Evolutionary conservation across 2,797 vertebrate genomes (phyloP).

Genomic region (Manis pentadactyla): DNA sequence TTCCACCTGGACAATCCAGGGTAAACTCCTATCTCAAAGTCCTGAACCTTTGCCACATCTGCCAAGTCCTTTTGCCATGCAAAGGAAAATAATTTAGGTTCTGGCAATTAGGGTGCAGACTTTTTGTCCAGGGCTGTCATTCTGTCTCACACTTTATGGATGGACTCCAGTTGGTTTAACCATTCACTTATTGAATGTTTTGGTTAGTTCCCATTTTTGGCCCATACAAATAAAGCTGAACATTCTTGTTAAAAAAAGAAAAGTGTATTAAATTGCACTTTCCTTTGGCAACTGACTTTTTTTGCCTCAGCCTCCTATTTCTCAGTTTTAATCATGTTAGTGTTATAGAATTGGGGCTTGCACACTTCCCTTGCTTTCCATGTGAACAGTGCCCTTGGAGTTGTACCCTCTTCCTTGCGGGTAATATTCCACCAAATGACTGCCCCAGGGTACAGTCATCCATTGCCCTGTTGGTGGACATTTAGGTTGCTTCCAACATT

Average conservation of each 20-base stretch:
- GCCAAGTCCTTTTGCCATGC: background rate
- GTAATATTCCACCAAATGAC: background rate
- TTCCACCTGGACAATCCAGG: background rate
- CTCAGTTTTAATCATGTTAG: background rate
- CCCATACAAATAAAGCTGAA: background rate
- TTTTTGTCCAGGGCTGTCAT: background rate
- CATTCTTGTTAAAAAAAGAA: background rate
- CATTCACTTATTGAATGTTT: background rate
- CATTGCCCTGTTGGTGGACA: background rate
- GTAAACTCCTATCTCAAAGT: background rate
- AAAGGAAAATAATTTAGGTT: background rate
- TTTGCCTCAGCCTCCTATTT: background rate
- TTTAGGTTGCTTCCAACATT: background rate
- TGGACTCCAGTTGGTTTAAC: background rate
- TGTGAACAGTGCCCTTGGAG: background rate
- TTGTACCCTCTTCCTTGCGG: background rate
- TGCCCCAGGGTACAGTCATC: background rate
- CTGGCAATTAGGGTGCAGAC: background rate
- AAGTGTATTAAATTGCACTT: background rate
- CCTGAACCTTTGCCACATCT: background rate
- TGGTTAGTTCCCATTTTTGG: background rate
- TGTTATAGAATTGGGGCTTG: background rate
- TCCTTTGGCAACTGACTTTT: background rate
- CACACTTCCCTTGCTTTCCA: rapidly evolving
- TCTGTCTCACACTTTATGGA: background rate